A percentile compares a stretch with the other conserved stretches of the same genome.
These are phyloP conservation scores for Darevskia nairensis DNA, from an alignment of 2,797 vertebrate genomes.

Conservation along the genomic window DNA sequence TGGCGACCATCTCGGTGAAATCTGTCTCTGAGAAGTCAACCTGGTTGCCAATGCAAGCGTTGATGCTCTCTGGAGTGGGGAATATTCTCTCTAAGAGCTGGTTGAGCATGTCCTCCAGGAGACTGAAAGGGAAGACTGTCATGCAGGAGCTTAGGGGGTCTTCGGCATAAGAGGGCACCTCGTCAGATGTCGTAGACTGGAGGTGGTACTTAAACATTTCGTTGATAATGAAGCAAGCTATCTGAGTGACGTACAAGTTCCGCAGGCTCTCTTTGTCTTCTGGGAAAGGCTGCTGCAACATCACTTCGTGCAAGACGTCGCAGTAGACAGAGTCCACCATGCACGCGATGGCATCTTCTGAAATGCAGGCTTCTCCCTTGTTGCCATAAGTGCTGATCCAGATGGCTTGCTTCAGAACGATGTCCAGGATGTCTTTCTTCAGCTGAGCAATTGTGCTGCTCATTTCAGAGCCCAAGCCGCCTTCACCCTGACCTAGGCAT, in stretches of 20 bases:
- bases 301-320: constrained; percentile 23
- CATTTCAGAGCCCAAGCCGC: not conserved
- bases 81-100: constrained; percentile 59
- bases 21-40: constrained; percentile 6
- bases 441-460: not conserved
- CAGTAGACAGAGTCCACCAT: constrained; percentile 31
- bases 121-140: constrained; percentile 21
- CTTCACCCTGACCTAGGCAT: not conserved
- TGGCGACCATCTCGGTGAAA: not conserved
- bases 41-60: not conserved
- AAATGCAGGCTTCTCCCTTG: not conserved
- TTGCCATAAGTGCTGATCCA: constrained; percentile 17
- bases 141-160: not conserved
- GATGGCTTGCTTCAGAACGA: constrained; percentile 22
- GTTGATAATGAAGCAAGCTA: constrained; percentile 67
- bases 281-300: constrained; percentile 25
- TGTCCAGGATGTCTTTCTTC: not conserved
- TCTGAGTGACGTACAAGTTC: constrained; percentile 59
- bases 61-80: not conserved
- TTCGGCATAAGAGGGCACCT: rapidly evolving
- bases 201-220: constrained; percentile 54
- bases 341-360: not conserved
- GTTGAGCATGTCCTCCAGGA: constrained; percentile 47
- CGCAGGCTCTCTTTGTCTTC: constrained; percentile 30
- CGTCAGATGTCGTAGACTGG: not conserved